phyloP scores from a whole-genome alignment of 2,888 invertebrate genomes.

The Hirtodrosophila histrioides region DNA sequence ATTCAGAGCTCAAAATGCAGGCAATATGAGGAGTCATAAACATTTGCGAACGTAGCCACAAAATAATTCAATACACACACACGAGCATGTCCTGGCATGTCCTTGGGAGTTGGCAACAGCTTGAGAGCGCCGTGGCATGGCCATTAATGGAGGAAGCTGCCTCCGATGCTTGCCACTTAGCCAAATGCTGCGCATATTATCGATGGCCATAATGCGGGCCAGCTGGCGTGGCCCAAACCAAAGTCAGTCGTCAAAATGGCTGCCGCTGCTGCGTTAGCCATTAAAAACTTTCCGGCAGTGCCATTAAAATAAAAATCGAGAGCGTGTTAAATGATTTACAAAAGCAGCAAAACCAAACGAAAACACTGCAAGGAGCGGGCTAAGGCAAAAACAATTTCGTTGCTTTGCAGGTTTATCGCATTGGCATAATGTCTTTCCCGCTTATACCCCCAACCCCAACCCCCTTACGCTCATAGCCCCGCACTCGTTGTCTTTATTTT shows the following conservation, averaged over 20 bases:
- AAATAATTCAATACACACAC: slow-evolving; percentile 10
- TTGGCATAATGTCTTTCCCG: slow-evolving; percentile 62
- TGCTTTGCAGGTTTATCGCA: slow-evolving; percentile 52
- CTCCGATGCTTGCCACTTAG: slow-evolving; percentile 50
- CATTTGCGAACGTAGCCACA: slow-evolving; percentile 1
- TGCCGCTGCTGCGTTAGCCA: slow-evolving; percentile 57
- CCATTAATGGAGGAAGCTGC: slow-evolving; percentile 44
- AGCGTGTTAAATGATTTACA: slow-evolving; percentile 76
- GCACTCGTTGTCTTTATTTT: slow-evolving; percentile 44
- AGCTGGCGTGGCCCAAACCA: slow-evolving; percentile 4
- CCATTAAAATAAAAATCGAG: slow-evolving; percentile 77
- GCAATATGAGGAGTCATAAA: slow-evolving; percentile 13
- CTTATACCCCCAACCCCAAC: slow-evolving; percentile 21
- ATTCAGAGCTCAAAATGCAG: neutral
- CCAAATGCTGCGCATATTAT: slow-evolving; percentile 45
- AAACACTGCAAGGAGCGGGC: neutral
- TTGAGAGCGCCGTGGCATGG: slow-evolving; percentile 49
- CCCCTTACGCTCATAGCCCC: too few species aligned
- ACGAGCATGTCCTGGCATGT: slow-evolving; percentile 1
- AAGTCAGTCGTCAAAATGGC: slow-evolving; percentile 5
- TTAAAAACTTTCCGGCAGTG: slow-evolving; percentile 69
- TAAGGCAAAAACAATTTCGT: slow-evolving; percentile 59
- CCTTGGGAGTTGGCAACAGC: slow-evolving; percentile 42
- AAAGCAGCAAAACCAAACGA: slow-evolving; percentile 31
- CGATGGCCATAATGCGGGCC: slow-evolving; percentile 50